Conservation (phyloP, 2,888 invertebrate species). For the Corythucha ciliata region DNA sequence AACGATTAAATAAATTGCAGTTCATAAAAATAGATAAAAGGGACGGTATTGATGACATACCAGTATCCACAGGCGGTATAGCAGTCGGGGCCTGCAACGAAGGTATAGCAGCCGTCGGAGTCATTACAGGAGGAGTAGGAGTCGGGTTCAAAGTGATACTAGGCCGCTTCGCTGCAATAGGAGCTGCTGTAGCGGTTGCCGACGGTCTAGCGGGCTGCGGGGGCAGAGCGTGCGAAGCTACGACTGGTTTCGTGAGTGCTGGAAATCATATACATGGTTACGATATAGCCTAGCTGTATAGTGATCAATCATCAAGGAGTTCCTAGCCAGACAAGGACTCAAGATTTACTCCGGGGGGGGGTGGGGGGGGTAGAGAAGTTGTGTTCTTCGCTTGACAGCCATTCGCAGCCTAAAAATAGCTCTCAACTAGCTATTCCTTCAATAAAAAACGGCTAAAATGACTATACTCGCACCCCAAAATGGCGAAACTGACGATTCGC, state of each 20-base stretch:
- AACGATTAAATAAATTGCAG: not conserved
- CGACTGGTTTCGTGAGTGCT: slow-evolving; percentile 36
- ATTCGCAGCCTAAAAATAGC: too few relatives aligned
- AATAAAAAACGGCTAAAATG: too few relatives aligned
- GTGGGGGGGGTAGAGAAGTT: not conserved
- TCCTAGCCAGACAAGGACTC: slow-evolving; percentile 17
- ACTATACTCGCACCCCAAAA: too few relatives aligned
- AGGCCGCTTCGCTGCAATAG: slow-evolving; percentile 38
- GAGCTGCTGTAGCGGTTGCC: slow-evolving; percentile 41
- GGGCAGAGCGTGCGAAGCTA: slow-evolving; percentile 38
- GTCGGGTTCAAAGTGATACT: slow-evolving; percentile 21
- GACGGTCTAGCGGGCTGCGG: slow-evolving; percentile 38
- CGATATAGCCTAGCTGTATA: not conserved
- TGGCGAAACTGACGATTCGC: too few relatives aligned
- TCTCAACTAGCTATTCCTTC: too few relatives aligned
- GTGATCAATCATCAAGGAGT: slow-evolving; percentile 16
- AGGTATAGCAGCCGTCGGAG: slow-evolving; percentile 21
- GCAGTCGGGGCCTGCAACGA: slow-evolving; percentile 14
- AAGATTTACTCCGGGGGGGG: slow-evolving; percentile 6
- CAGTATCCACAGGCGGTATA: slow-evolving; percentile 25
- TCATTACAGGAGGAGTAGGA: slow-evolving; percentile 17
- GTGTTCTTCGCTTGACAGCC: too few relatives aligned
- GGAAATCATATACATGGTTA: too few relatives aligned
- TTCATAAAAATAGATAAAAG: not conserved
- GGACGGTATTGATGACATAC: slow-evolving; percentile 13